Percentiles rank a stretch among this genome's conserved stretches.
These are phyloP conservation scores for Harpagoxenus sublaevis DNA, from an alignment of 2,888 invertebrate genomes.

Conservation along the genomic window DNA sequence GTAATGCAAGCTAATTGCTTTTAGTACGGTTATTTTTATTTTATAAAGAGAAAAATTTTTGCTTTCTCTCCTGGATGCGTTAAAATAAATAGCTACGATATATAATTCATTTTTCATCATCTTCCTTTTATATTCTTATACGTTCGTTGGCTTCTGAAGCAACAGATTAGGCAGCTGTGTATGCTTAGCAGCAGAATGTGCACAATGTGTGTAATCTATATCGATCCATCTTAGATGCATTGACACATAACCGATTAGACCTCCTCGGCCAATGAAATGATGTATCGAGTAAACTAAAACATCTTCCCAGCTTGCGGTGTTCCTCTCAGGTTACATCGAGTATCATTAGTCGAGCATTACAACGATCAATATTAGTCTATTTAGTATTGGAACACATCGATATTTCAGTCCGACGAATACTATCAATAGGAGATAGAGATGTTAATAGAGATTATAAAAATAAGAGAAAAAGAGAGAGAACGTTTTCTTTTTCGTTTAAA, in stretches of 20 bases:
- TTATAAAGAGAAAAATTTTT: neutral
- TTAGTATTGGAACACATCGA: neutral
- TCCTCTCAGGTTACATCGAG: constrained; percentile 2
- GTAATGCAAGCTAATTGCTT: neutral
- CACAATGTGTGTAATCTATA: constrained; percentile 48
- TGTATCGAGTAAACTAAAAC: constrained; percentile 42
- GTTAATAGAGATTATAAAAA: neutral
- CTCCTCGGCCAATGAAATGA: constrained; percentile 48
- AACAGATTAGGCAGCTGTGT: constrained; percentile 42
- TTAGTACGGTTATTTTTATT: neutral
- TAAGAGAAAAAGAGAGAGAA: neutral
- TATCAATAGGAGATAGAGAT: neutral
- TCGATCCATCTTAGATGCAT: constrained; percentile 53
- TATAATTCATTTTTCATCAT: neutral
- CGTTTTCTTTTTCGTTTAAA: neutral
- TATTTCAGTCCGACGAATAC: neutral
- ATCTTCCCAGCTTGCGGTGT: neutral
- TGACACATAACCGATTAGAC: constrained; percentile 49
- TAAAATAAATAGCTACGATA: neutral
- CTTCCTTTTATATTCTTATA: neutral
- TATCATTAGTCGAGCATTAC: constrained; percentile 1
- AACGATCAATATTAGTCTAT: neutral
- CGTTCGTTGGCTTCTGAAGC: constrained; percentile 14
- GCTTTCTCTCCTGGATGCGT: neutral
- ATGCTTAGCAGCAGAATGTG: constrained; percentile 23